Conservation (phyloP, 2,888 invertebrate species). For the Sinopyrophorus schimmeli region DNA sequence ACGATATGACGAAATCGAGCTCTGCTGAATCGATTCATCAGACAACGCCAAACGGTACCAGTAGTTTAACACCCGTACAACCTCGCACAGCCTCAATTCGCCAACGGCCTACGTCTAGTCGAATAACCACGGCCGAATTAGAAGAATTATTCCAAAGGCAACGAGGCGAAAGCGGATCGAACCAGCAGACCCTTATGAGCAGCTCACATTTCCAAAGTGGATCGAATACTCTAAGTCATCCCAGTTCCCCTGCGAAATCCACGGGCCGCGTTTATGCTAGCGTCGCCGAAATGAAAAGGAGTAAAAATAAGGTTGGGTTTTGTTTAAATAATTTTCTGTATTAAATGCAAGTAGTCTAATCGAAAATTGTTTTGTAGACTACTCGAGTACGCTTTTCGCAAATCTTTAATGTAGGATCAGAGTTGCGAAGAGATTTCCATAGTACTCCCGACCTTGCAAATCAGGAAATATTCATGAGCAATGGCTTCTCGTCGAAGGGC, state of each 20-base stretch:
- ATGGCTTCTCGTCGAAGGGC: conserved; percentile 51
- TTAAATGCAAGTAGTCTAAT: background rate
- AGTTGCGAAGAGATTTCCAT: conserved; percentile 80
- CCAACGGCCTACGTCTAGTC: conserved; percentile 81
- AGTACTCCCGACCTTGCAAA: conserved; percentile 84
- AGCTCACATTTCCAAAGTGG: conserved; percentile 74
- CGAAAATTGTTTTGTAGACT: conserved; percentile 53
- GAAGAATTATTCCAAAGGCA: conserved; percentile 92
- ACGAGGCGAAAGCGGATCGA: conserved; percentile 61
- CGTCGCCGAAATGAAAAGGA: conserved; percentile 93
- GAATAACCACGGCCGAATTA: conserved; percentile 89
- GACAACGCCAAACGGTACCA: conserved; percentile 54
- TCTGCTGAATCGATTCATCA: conserved; percentile 81
- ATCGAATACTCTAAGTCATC: conserved; percentile 60
- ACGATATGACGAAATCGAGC: conserved; percentile 76
- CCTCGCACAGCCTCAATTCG: conserved; percentile 90
- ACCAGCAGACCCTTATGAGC: conserved; percentile 66
- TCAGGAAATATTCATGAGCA: conserved; percentile 45
- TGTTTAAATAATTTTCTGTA: background rate
- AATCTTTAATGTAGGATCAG: conserved; percentile 53
- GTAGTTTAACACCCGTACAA: conserved; percentile 65
- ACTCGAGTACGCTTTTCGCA: conserved; percentile 58
- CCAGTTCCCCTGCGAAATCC: conserved; percentile 67
- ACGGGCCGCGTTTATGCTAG: conserved; percentile 82
- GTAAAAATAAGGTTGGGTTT: conserved; percentile 64